Evolutionary conservation across 1,140 invertebrate genomes (phyloP).

Genomic region (Drosophila mojavensis): DNA sequence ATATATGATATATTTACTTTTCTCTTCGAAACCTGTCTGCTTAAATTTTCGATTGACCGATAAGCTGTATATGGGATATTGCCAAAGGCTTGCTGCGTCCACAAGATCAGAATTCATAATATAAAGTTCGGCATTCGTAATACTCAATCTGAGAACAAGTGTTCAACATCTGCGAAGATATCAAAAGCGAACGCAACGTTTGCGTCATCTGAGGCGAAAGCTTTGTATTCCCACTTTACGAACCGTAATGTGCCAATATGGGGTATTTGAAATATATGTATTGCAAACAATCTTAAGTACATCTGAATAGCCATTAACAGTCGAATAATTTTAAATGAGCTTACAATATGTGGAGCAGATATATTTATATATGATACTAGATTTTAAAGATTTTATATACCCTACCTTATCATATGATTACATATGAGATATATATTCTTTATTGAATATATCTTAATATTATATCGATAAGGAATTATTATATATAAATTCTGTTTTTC

Average conservation of each 20-base stretch:
- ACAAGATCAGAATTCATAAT: conserved; percentile 9
- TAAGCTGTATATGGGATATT: conserved; percentile 50
- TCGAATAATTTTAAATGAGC: neutral
- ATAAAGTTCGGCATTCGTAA: neutral
- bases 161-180: neutral
- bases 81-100: conserved; percentile 20
- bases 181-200: conserved; percentile 19
- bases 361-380: too few relatives aligned
- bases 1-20: neutral
- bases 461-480: too few relatives aligned
- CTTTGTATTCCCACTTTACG: conserved; percentile 1
- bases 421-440: too few relatives aligned
- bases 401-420: too few relatives aligned
- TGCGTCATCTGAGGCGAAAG: conserved; percentile 20
- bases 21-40: conserved; percentile 37
- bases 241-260: neutral
- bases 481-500: too few relatives aligned
- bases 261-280: neutral
- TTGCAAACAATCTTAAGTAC: neutral
- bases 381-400: too few relatives aligned
- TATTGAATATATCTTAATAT: too few relatives aligned
- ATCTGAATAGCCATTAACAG: neutral
- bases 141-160: conserved; percentile 34
- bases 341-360: too few relatives aligned
- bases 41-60: conserved; percentile 63